Conservation (phyloP, 2,113 vertebrate species). For the Myiozetetes cayanensis region DNA sequence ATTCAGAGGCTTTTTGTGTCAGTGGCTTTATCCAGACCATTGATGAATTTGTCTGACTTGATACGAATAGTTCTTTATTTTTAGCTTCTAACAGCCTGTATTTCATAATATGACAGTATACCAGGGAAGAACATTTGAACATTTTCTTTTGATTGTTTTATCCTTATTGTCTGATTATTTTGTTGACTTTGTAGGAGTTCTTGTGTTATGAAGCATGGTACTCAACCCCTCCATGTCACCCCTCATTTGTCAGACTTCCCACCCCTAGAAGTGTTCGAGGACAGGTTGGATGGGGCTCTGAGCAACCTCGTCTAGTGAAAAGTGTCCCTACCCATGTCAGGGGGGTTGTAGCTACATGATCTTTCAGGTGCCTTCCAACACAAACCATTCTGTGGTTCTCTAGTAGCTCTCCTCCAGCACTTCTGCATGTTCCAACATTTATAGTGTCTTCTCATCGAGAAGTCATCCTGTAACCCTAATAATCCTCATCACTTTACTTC, state of each 20-base stretch:
- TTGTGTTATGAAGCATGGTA: background rate
- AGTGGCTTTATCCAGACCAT: background rate
- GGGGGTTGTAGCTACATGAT: background rate
- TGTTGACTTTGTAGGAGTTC: background rate
- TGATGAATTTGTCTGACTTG: background rate
- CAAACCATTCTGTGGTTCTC: background rate
- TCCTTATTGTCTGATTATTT: background rate
- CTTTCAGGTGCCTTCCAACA: background rate
- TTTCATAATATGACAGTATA: background rate
- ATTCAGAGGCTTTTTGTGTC: background rate
- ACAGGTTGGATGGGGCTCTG: accelerated
- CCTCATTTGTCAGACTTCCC: background rate
- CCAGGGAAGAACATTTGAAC: background rate
- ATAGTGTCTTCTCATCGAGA: background rate
- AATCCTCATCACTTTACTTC: background rate
- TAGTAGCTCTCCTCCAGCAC: background rate
- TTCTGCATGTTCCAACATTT: background rate
- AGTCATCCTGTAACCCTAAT: background rate
- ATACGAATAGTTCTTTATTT: background rate
- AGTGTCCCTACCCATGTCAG: background rate
- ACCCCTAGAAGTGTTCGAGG: background rate
- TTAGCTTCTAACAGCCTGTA: background rate
- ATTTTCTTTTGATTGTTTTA: background rate
- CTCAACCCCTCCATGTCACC: background rate
- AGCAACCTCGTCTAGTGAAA: background rate